Evolutionary conservation across 2,888 invertebrate genomes (phyloP), one percentile per base, ranked within the genome.

Genomic region (Crocallis elinguaria): DNA sequence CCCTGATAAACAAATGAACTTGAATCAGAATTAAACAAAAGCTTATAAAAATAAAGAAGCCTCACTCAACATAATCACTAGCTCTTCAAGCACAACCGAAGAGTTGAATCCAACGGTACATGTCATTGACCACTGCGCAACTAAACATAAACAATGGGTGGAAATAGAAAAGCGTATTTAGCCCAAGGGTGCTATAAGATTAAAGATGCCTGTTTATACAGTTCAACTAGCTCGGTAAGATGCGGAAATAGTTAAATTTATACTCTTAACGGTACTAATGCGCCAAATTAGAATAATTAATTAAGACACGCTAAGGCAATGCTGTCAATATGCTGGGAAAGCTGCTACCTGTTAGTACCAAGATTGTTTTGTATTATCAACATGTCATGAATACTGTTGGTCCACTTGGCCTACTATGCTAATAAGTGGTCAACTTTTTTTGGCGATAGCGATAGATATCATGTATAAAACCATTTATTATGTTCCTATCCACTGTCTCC

Each of bases 61-160:
- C 17, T 16, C 14, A 12, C 7, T 21, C 0, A 25, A 7, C 23
- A 41, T n/a, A 30, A 17, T 3, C 11, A 9, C 2, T 1, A 19
- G 17, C 42, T 49, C 36, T 16, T 8, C 16, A 12, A 25, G 7
- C 23, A 27, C 11, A 30, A 36, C 41, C 29, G 38, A 48, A 54
- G 36, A 52, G 41, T 46, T 46, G 27, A 71, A 74, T 29, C 12
- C 35, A 75, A 73, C 68, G 45, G 63, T 44, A 50, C 49, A 63
- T 67, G 82, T 82, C 82, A 74, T 74, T 84, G 82, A 81, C 81
- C 81, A 76, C 62, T 44, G 61, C 54, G 66, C 62, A 67, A 70
- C 64, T 66, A 67, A 66, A 68, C 62, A 65, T 64, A 64, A 67
- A 67, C 64, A 64, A 60, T 59, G 55, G 60, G 55, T 70, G 60